Conservation (phyloP, 2,797 vertebrate species). For the Melopsittacus undulatus region DNA sequence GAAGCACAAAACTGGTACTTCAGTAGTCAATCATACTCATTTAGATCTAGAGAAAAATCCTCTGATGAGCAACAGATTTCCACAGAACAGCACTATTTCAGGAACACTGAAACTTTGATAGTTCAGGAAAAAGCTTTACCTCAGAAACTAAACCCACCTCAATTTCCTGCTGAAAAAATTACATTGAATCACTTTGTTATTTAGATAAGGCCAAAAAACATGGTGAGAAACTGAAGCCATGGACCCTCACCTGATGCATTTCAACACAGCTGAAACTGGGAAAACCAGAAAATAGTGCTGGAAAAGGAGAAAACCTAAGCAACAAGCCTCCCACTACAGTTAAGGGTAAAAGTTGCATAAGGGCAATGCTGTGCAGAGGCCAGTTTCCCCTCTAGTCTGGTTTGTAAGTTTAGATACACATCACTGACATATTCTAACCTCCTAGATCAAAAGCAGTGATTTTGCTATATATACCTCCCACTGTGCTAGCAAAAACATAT, state of each 20-base stretch:
- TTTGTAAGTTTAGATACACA: not conserved
- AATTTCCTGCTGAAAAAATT: constrained; percentile 16
- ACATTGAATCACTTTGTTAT: not conserved
- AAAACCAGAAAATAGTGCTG: not conserved
- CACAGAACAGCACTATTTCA: not conserved
- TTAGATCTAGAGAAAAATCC: not conserved
- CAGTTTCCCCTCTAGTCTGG: not conserved
- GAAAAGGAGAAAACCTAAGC: not conserved
- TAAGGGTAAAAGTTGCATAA: not conserved
- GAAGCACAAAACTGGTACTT: not conserved
- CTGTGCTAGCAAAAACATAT: not conserved
- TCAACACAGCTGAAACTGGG: not conserved
- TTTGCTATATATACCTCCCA: not conserved
- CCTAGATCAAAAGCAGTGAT: not conserved
- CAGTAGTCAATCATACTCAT: not conserved
- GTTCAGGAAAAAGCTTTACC: too few species aligned
- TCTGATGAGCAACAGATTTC: not conserved
- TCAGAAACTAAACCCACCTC: not conserved
- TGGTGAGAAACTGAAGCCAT: not conserved
- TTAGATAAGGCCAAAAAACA: not conserved
- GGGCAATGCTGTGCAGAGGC: not conserved
- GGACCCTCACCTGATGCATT: not conserved
- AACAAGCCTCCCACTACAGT: not conserved
- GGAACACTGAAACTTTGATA: not conserved
- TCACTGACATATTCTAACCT: not conserved